These are phyloP conservation scores for Actinernus sp. DNA, from an alignment of 92 coral and sea anemone genomes.

Conservation along the genomic window DNA sequence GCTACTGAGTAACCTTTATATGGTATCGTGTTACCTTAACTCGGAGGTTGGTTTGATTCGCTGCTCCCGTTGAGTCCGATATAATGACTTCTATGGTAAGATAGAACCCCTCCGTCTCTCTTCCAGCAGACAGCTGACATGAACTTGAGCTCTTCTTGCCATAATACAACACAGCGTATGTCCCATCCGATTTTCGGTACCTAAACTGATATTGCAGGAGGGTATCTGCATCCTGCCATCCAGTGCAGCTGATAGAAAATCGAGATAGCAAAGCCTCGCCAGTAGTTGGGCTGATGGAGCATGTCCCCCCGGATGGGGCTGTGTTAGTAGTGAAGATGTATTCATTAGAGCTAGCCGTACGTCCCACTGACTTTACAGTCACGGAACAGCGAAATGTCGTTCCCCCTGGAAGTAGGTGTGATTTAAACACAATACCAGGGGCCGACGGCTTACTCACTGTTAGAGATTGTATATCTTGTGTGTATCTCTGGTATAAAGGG, in stretches of 20 bases:
- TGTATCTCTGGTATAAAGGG: slow-evolving; percentile 2
- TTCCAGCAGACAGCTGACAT: slow-evolving; percentile 8
- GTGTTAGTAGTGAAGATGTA: slow-evolving; percentile 50
- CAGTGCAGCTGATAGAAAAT: slow-evolving; percentile 66
- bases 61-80: slow-evolving; percentile 31
- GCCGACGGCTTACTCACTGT: neutral
- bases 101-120: neutral
- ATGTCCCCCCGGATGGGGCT: slow-evolving; percentile 52
- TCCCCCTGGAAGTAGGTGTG: slow-evolving; percentile 12
- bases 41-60: slow-evolving; percentile 5
- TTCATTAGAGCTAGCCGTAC: slow-evolving; percentile 1
- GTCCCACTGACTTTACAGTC: slow-evolving; percentile 5
- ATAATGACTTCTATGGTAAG: slow-evolving; percentile 12
- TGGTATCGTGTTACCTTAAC: slow-evolving; percentile 27
- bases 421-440: slow-evolving; percentile 15
- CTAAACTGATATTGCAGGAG: slow-evolving; percentile 73
- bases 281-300: slow-evolving; percentile 38
- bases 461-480: neutral
- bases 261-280: slow-evolving; percentile 61
- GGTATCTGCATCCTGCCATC: slow-evolving; percentile 72
- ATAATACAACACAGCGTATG: slow-evolving; percentile 12
- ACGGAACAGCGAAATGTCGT: slow-evolving; percentile 3
- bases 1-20: too few species aligned
- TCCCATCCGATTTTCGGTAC: slow-evolving; percentile 23
- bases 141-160: neutral